A percentile compares a stretch with the other conserved stretches of the same genome.
These are phyloP conservation scores for Heliothis subflexa DNA, from an alignment of 1,140 invertebrate genomes.

Conservation along the genomic window DNA sequence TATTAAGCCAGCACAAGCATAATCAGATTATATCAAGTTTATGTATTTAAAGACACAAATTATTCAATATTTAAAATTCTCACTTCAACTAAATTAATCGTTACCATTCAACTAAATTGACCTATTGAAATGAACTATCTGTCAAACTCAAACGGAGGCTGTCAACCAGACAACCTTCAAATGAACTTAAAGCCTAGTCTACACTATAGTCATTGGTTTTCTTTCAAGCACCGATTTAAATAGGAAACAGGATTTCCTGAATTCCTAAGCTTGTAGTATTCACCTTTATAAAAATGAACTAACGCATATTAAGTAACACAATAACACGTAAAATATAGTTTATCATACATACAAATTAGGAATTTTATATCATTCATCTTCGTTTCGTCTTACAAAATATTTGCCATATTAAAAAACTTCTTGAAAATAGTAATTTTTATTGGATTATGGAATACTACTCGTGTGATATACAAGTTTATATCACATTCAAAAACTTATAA, in stretches of 20 bases:
- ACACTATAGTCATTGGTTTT: not conserved
- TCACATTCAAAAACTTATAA: no score
- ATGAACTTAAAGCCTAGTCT: conserved; percentile 6
- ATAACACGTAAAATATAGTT: no score
- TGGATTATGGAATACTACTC: no score
- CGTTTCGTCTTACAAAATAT: not conserved
- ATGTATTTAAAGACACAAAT: not conserved
- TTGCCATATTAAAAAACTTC: not conserved
- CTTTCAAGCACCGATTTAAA: not conserved
- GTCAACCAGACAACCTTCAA: conserved; percentile 38
- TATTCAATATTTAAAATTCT: not conserved
- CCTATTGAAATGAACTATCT: not conserved
- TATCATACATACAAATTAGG: no score
- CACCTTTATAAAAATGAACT: no score
- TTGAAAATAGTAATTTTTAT: not conserved
- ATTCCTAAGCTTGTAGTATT: no score
- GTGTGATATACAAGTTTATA: no score
- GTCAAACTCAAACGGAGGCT: not conserved
- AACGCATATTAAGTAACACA: no score
- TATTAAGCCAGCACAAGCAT: not conserved
- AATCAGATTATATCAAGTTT: not conserved
- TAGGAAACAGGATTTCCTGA: no score
- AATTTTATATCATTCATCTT: not conserved
- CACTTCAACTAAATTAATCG: not conserved
- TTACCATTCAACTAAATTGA: not conserved